Evolutionary conservation across 2,888 invertebrate genomes (phyloP).

Genomic region (Dione juno): DNA sequence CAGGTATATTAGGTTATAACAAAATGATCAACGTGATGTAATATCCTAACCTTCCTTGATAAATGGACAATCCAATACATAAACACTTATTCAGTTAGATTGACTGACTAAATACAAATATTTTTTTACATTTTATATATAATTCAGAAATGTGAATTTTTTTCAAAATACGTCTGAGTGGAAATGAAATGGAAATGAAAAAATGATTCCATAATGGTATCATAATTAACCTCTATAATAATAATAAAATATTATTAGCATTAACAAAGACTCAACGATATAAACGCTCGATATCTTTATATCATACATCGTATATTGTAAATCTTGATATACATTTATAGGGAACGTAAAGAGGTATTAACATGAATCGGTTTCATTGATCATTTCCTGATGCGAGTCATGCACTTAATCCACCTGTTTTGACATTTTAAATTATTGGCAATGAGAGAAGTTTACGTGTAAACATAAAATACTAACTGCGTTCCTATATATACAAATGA

Average conservation of each 20-base stretch:
- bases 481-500: conserved; percentile 20
- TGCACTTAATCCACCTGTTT: conserved; percentile 56
- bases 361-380: conserved; percentile 37
- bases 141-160: no score
- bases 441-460: conserved; percentile 35
- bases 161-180: no score
- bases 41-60: no score
- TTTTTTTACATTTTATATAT: no score
- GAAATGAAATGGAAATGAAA: no score
- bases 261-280: background rate
- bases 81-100: no score
- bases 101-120: no score
- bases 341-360: conserved; percentile 28
- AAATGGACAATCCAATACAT: no score
- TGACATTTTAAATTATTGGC: conserved; percentile 57
- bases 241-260: background rate
- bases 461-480: conserved; percentile 22
- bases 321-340: conserved; percentile 31
- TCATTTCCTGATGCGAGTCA: conserved; percentile 47
- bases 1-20: no score
- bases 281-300: conserved; percentile 39
- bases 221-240: background rate
- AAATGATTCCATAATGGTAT: no score
- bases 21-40: no score
- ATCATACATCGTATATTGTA: conserved; percentile 23